Conservation (phyloP, 2,797 vertebrate genomes). For the Micropoecilia bifurca region DNA sequence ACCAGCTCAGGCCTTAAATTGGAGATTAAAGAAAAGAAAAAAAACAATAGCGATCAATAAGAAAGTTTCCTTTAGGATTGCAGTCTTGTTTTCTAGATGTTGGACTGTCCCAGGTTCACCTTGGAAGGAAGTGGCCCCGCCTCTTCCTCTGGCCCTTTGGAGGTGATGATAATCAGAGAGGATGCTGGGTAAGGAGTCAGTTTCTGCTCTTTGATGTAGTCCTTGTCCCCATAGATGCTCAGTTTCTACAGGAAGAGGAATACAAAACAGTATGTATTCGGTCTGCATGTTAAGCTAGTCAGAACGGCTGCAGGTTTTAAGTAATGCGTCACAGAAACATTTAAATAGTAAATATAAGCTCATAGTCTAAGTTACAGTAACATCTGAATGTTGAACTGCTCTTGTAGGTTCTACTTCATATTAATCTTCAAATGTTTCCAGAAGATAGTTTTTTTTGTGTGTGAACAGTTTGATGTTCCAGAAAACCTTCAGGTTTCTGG, state of each 20-base stretch:
- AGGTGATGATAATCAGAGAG: conserved; percentile 89
- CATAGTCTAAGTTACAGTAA: background rate
- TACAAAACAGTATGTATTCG: background rate
- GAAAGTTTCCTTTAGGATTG: conserved; percentile 27
- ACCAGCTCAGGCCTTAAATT: conserved; percentile 38
- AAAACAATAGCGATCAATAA: conserved; percentile 37
- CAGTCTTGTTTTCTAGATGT: conserved; percentile 72
- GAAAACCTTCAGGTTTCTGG: background rate
- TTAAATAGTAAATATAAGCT: background rate
- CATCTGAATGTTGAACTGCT: background rate
- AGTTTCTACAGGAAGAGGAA: conserved; percentile 85
- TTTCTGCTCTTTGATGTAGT: conserved; percentile 90
- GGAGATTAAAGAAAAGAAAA: conserved; percentile 30
- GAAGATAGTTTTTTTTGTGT: background rate
- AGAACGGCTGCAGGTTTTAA: background rate
- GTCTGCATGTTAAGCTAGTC: background rate
- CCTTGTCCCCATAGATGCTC: conserved; percentile 95
- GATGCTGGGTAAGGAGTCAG: conserved; percentile 89
- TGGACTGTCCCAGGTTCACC: conserved; percentile 88
- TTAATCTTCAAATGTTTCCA: background rate
- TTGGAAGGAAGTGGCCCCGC: conserved; percentile 94
- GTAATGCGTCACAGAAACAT: background rate
- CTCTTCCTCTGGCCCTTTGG: conserved; percentile 87
- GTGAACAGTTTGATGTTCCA: background rate
- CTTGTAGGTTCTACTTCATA: background rate